Evolutionary conservation across 2,797 vertebrate genomes (phyloP).

Genomic region (Ptychobarbus kaznakovi): DNA sequence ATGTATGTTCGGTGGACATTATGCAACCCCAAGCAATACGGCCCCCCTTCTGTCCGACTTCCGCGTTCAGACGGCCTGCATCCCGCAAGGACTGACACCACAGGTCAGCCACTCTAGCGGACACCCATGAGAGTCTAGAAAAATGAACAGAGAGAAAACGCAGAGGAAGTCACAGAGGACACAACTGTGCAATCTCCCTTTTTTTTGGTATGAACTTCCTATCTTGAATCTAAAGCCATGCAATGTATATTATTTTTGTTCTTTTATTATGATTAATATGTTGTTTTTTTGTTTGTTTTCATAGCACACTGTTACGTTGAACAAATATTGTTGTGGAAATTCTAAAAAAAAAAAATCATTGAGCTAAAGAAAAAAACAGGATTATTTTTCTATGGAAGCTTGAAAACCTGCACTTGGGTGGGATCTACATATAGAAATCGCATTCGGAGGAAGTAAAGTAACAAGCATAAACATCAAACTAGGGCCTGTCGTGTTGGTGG

Average conservation of each 20-base stretch:
- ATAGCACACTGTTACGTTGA: conserved; percentile 66
- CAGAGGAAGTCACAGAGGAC: conserved; percentile 61
- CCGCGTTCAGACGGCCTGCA: conserved; percentile 11
- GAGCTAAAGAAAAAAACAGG: conserved; percentile 49
- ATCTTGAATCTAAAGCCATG: conserved; percentile 83
- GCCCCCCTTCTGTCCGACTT: conserved; percentile 30
- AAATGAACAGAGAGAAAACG: conserved; percentile 39
- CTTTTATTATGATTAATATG: conserved; percentile 72
- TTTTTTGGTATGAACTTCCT: conserved; percentile 70
- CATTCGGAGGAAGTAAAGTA: conserved; percentile 23
- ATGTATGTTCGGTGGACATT: conserved; percentile 41
- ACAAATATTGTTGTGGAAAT: conserved; percentile 61
- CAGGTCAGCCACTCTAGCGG: conserved; percentile 5
- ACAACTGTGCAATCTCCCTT: conserved; percentile 58
- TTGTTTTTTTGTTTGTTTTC: conserved; percentile 71
- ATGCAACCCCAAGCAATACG: conserved; percentile 61
- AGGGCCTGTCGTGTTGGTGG: conserved; percentile 56
- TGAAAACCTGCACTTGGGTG: conserved; percentile 63
- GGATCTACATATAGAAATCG: conserved; percentile 46
- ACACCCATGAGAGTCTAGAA: neutral
- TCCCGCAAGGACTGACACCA: conserved; percentile 23
- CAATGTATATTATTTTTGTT: conserved; percentile 73
- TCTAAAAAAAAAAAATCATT: conserved; percentile 31
- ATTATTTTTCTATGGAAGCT: conserved; percentile 75
- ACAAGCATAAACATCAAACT: conserved; percentile 37